Evolutionary conservation across 2,113 vertebrate species (phyloP), one percentile per base, ranked within the genome.

Genomic region (Neodon shergylaensis): DNA sequence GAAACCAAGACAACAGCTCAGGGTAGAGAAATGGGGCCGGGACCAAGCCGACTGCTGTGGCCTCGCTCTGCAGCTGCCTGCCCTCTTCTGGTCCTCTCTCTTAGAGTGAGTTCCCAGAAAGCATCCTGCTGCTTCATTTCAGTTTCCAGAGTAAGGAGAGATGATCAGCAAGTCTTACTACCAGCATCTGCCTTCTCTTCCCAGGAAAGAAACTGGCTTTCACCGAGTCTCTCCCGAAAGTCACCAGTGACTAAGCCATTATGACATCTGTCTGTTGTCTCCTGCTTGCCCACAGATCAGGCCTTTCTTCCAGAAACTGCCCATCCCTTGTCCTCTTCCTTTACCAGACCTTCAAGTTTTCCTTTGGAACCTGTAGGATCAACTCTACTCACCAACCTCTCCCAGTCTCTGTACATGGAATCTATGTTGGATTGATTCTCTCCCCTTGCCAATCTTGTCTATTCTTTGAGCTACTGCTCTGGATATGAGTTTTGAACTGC

Each of bases 241-340:
- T 92, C 94, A 93, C 58, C 52, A 36, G 44, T 96, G 97, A 95
- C 96, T 98, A 95, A 97, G 52, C 26, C 42, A 49, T 89, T 78
- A 54, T 76, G 96, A 97, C 91, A 96, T 58, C 77, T 82, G 19
- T 95, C 47, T 90, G 14, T 78, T 78, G n/a, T 92, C 66, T 94
- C 61, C 72, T 87, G 88, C 65, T 94, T 58, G 78, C 73, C 44
- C 6, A 26, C 36, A 68, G 52, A 82, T 8, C 44, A 68, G 83
- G 52, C 21, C 58, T 6, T 92, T 39, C 65, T 94, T 95, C 68
- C 86, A 65, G 95, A 97, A 94, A 95, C 72, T 94, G 77, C 76
- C 92, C 90, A 78, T 31, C 95, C 94, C 85, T 95, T 94, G 16
- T 16, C 58, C 42, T 78, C 36, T 49, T n/a, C 26, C 24, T 54